These are phyloP conservation scores for Sebastes vulpes DNA, from an alignment of 2,797 vertebrate species.

Conservation along the genomic window DNA sequence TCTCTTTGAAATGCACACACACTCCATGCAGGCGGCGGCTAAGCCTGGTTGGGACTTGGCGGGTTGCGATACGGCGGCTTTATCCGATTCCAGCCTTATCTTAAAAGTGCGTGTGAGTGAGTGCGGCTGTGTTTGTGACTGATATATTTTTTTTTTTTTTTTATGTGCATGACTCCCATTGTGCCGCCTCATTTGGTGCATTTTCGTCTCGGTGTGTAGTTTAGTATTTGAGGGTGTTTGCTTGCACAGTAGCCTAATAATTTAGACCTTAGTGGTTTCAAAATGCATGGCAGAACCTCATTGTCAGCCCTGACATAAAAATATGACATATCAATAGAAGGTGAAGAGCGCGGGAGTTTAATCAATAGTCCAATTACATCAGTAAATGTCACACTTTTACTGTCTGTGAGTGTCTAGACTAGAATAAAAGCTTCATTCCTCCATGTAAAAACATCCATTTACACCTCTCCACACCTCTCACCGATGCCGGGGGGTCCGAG, in stretches of 20 bases:
- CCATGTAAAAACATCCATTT: not conserved
- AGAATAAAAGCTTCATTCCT: not conserved
- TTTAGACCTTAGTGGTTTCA: not conserved
- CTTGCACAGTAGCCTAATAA: not conserved
- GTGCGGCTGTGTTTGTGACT: slow-evolving; percentile 21
- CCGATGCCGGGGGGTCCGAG: not conserved
- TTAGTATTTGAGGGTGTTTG: not conserved
- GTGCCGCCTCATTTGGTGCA: not conserved
- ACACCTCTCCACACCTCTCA: no score
- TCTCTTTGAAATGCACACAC: slow-evolving; percentile 60
- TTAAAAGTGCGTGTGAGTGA: slow-evolving; percentile 47
- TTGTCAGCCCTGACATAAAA: not conserved
- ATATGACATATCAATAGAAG: slow-evolving; percentile 10
- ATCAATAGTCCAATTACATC: slow-evolving; percentile 36
- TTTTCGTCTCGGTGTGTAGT: not conserved
- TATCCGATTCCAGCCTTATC: slow-evolving; percentile 66
- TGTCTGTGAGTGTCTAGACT: not conserved
- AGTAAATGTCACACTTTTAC: slow-evolving; percentile 24
- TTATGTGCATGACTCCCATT: not conserved
- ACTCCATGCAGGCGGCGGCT: slow-evolving; percentile 36
- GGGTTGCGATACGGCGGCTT: slow-evolving; percentile 41
- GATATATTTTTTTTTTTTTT: slow-evolving; percentile 17
- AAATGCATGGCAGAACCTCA: not conserved
- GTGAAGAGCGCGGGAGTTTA: not conserved
- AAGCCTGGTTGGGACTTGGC: slow-evolving; percentile 48